Evolutionary conservation across 2,888 invertebrate species (phyloP).

Genomic region (Eubasilissa splendida): DNA sequence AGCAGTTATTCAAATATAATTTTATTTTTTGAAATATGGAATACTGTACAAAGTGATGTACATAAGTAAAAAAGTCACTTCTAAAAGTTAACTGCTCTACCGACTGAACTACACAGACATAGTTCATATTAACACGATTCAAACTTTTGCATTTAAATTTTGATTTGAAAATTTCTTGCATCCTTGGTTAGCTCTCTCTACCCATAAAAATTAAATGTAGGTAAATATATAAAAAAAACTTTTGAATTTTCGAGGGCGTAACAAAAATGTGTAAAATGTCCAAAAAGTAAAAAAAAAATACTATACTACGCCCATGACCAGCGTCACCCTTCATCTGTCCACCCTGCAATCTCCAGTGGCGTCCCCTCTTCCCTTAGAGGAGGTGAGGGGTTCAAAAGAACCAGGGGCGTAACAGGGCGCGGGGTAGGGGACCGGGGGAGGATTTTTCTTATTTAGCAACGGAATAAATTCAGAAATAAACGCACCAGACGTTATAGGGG

Average conservation of each 20-base stretch:
- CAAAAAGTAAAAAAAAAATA: slow-evolving; percentile 7
- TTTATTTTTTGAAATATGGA: no score
- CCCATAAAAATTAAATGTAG: no score
- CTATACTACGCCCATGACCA: slow-evolving; percentile 19
- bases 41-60: no score
- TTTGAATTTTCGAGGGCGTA: not conserved
- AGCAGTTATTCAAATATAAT: no score
- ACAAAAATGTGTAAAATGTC: not conserved
- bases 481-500: slow-evolving; percentile 40
- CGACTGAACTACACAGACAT: no score
- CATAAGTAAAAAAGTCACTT: no score
- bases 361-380: slow-evolving; percentile 26
- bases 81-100: no score
- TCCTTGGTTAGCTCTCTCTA: no score
- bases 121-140: no score
- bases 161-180: no score
- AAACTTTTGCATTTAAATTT: no score
- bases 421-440: slow-evolving; percentile 16
- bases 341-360: slow-evolving; percentile 34
- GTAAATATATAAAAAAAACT: no score
- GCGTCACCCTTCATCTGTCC: slow-evolving; percentile 46
- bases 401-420: slow-evolving; percentile 20
- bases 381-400: slow-evolving; percentile 33
- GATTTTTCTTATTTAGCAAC: slow-evolving; percentile 55
- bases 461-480: slow-evolving; percentile 56